Percentiles rank a stretch among this genome's conserved stretches.
Evolutionary conservation across 2,888 invertebrate genomes (phyloP).

Genomic region (Galeruca laticollis): DNA sequence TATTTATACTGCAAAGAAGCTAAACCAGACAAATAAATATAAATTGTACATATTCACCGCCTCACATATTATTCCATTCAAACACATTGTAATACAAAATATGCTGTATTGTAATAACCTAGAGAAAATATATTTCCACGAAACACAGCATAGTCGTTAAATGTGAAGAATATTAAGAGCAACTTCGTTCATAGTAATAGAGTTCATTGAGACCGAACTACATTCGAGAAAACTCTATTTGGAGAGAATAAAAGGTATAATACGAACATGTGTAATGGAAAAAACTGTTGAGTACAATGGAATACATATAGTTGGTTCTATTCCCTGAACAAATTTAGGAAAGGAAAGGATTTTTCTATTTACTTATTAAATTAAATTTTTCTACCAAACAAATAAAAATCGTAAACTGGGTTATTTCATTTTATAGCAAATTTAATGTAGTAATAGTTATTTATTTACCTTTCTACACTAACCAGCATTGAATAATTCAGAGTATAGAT

Average conservation of each 20-base stretch:
- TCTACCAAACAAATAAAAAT: neutral
- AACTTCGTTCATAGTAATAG: neutral
- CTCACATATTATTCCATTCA: too few species aligned
- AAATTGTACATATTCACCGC: too few species aligned
- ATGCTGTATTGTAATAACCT: neutral
- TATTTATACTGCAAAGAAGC: too few species aligned
- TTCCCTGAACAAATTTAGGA: neutral
- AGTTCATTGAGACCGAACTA: neutral
- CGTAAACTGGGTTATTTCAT: neutral
- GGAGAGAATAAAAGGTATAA: neutral
- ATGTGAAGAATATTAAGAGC: neutral
- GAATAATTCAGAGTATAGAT: too few species aligned
- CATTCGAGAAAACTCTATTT: neutral
- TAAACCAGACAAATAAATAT: too few species aligned
- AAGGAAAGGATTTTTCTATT: neutral
- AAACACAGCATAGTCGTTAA: neutral
- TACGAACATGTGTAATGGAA: constrained; percentile 7
- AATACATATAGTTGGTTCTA: neutral
- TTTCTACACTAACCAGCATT: too few species aligned
- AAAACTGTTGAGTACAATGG: neutral
- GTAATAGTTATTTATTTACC: too few species aligned
- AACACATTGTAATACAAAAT: neutral
- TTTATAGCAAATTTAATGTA: neutral
- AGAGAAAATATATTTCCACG: neutral
- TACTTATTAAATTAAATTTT: neutral